Evolutionary conservation across 1,140 invertebrate genomes (phyloP), one percentile per base, ranked within the genome.

Genomic region (Mya arenaria): DNA sequence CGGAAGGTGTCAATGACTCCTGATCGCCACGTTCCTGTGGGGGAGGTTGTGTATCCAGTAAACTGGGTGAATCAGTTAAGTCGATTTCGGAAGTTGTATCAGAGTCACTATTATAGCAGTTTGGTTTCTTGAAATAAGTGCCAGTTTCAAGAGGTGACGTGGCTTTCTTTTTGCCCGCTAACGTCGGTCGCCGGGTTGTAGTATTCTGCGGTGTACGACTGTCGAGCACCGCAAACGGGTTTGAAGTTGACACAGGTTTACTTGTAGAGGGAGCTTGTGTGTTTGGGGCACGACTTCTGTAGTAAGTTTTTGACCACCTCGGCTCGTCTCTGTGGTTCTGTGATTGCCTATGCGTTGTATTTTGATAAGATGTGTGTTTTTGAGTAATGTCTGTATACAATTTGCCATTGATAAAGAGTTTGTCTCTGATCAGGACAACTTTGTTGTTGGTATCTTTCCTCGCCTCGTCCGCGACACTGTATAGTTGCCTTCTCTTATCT

Each of bases 381-480:
- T 19, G 1, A 13, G 34, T 1, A 30, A 32, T 23, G n/a, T 32
- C 1, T 28, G 25, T 17, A 5, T 73, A 8, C 23, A 13, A 52
- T 73, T 58, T 32, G n/a, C 34, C 28, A 58, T 73, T 73, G 28
- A 73, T 58, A 34, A 6, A 73, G 34, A 73, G 55, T 39, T 25
- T 73, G n/a, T 73, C 52, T 73, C 71, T 55, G 4, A 73, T 17
- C 4, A 73, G 28, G 25, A n/a, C 19, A n/a, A 73, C 71, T 58
- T 58, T 73, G 37, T 73, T 73, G 23, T 1, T 3, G 2, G 30
- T 5, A 30, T 58, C 48, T 41, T 56, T 10, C 19, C 48, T 41
- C 15, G 44, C 55, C 4, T 30, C 17, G 28, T 73, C 52, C 8
- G 71, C 71, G 23, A 73, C 28, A 17, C 19, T 48, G 34, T 55